Percentiles rank a stretch among this genome's conserved stretches.
phyloP scores from a whole-genome alignment of 2,113 vertebrate species.

The Rhineura floridana region DNA sequence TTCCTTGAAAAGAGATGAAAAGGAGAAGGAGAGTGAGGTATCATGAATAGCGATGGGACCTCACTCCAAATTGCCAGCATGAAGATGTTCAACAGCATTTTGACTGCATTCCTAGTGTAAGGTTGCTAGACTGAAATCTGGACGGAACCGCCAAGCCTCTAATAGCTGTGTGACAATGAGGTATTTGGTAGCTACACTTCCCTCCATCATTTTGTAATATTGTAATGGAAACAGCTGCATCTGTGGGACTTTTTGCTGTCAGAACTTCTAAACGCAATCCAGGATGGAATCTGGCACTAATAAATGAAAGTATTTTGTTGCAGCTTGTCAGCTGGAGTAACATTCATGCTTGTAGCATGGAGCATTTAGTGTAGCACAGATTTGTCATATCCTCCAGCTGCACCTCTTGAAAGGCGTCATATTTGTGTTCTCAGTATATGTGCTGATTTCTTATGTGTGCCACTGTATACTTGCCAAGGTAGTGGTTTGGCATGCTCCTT shows the following conservation, averaged over 20 bases:
- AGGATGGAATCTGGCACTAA: background rate
- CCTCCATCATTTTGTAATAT: background rate
- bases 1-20: background rate
- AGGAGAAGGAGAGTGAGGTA: background rate
- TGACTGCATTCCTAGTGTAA: background rate
- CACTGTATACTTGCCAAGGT: background rate
- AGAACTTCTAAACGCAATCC: background rate
- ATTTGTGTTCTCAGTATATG: background rate
- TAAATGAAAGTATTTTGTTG: background rate
- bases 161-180: background rate
- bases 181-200: background rate
- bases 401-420: background rate
- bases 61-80: background rate
- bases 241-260: background rate
- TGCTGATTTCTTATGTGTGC: background rate
- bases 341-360: background rate
- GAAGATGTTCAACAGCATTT: background rate
- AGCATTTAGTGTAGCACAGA: background rate
- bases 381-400: background rate
- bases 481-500: background rate
- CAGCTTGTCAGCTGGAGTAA: background rate
- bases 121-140: background rate
- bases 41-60: background rate
- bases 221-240: background rate
- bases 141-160: background rate